Evolutionary conservation across 2,888 invertebrate genomes (phyloP).

Genomic region (Caenorhabditis zanzibari): DNA sequence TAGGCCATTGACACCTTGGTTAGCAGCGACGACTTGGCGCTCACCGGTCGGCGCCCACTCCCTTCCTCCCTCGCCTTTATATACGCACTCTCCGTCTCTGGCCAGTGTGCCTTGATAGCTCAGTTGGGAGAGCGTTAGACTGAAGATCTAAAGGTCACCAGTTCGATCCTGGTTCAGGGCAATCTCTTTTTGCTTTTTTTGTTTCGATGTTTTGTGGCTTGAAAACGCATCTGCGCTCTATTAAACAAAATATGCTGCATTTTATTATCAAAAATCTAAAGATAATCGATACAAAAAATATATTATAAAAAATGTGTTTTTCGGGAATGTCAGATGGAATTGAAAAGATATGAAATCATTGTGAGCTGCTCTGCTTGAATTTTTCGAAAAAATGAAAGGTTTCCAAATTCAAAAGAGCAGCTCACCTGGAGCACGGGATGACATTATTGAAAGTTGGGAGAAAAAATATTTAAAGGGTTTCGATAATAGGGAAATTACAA

Average conservation of each 20-base stretch:
- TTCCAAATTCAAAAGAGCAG: conserved; percentile 45
- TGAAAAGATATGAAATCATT: conserved; percentile 66
- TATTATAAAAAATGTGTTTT: conserved; percentile 21
- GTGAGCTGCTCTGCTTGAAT: conserved; percentile 47
- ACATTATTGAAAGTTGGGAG: conserved; percentile 11
- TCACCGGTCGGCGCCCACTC: too few species aligned
- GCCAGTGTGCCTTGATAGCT: conserved; percentile 68
- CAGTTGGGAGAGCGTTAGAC: conserved; percentile 84
- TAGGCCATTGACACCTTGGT: too few species aligned
- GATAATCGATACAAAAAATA: background rate
- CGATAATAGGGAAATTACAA: background rate
- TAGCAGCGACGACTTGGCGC: too few species aligned
- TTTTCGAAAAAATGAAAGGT: conserved; percentile 15
- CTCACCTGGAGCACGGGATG: conserved; percentile 36
- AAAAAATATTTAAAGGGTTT: background rate
- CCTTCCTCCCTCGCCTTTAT: too few species aligned
- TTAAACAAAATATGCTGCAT: too few species aligned
- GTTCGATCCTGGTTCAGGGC: conserved; percentile 83
- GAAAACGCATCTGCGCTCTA: too few species aligned
- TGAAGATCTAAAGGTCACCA: conserved; percentile 84
- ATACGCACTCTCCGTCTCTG: too few species aligned
- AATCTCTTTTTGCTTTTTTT: too few species aligned
- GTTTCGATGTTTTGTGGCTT: too few species aligned
- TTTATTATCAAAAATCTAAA: background rate
- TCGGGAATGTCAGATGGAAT: conserved; percentile 61